Percentiles rank a stretch among this genome's conserved stretches.
Conservation (phyloP, 2,888 invertebrate species). For the Daptonema setosum region DNA sequence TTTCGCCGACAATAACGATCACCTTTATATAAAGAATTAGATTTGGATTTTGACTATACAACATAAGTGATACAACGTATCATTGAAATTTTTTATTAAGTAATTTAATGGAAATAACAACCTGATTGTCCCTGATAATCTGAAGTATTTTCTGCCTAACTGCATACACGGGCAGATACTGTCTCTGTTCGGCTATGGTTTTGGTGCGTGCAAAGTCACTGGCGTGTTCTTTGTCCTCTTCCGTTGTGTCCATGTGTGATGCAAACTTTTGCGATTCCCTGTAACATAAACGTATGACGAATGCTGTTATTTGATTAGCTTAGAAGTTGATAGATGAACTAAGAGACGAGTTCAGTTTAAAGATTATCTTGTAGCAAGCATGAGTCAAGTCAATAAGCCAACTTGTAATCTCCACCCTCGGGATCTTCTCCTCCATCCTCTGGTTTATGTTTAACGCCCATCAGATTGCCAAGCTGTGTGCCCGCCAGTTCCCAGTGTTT, state of each 20-base stretch:
- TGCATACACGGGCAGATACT: conserved; percentile 81
- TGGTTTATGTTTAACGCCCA: conserved; percentile 58
- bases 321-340: no score
- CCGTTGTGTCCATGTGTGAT: conserved; percentile 56
- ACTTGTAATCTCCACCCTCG: no score
- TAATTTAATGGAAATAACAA: conserved; percentile 43
- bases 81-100: no score
- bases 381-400: no score
- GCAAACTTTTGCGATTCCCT: conserved; percentile 88
- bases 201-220: conserved; percentile 67
- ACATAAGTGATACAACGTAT: conserved; percentile 4
- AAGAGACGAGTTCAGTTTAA: no score
- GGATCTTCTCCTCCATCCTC: conserved; percentile 40
- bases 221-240: conserved; percentile 29
- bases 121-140: conserved; percentile 48
- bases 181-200: conserved; percentile 53
- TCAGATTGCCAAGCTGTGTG: conserved; percentile 79
- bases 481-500: conserved; percentile 98
- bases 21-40: conserved; percentile 8
- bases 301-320: no score
- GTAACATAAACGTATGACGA: no score
- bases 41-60: neutral
- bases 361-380: no score
- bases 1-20: conserved; percentile 24
- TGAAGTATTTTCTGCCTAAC: conserved; percentile 52